These are phyloP conservation scores for Halcyon chelicuti DNA, from an alignment of 2,797 vertebrate genomes.

Conservation along the genomic window DNA sequence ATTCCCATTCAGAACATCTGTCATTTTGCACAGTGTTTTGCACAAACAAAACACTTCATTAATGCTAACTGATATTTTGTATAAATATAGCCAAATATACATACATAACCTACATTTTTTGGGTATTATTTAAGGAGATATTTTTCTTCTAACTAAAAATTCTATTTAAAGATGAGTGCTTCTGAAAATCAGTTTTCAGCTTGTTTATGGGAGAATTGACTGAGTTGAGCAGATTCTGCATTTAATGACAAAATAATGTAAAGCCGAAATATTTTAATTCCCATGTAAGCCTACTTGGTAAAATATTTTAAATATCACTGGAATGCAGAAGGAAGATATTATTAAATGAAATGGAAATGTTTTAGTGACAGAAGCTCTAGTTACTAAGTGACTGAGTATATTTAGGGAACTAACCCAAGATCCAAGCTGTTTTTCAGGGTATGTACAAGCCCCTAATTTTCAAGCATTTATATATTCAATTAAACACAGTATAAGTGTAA, in stretches of 20 bases:
- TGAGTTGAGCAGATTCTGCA: conserved; percentile 7
- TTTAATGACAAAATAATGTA: neutral
- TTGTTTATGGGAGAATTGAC: conserved; percentile 28
- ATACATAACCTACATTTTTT: neutral
- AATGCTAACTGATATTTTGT: conserved; percentile 20
- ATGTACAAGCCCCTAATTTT: neutral
- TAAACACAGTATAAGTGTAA: neutral
- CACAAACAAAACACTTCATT: neutral
- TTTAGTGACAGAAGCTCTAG: neutral
- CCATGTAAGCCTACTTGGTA: neutral
- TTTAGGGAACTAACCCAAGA: neutral
- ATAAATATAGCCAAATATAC: neutral
- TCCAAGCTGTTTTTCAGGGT: neutral
- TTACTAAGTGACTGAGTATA: neutral
- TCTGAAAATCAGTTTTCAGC: conserved; percentile 20
- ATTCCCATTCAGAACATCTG: neutral
- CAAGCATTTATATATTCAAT: neutral
- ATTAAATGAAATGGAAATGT: conserved; percentile 21
- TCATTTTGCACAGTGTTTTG: neutral
- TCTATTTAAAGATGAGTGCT: neutral
- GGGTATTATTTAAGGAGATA: neutral
- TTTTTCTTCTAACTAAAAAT: neutral
- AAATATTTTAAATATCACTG: neutral
- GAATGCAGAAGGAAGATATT: neutral
- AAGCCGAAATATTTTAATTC: conserved; percentile 42